phyloP scores from a whole-genome alignment of 2,797 vertebrate species.

The Poecilia picta region DNA sequence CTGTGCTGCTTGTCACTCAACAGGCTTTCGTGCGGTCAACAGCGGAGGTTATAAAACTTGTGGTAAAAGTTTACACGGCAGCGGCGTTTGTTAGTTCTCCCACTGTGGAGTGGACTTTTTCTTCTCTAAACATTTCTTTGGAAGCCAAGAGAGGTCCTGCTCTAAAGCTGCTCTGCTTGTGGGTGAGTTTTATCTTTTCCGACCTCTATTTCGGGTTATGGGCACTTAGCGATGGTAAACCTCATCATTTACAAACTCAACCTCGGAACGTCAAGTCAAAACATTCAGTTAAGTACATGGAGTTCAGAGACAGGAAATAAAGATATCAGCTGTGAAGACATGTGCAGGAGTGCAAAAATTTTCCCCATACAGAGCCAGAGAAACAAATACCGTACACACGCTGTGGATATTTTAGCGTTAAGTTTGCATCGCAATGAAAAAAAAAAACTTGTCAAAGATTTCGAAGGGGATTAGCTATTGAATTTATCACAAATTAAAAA shows the following conservation, averaged over 20 bases:
- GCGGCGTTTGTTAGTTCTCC: slow-evolving; percentile 7
- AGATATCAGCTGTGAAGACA: neutral
- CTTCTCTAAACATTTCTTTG: neutral
- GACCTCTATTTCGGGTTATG: neutral
- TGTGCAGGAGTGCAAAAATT: neutral
- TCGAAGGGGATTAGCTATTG: neutral
- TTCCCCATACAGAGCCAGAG: neutral
- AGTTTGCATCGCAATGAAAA: neutral
- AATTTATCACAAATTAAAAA: neutral
- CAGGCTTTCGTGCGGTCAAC: slow-evolving; percentile 9
- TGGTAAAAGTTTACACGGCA: neutral
- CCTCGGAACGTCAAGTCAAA: neutral
- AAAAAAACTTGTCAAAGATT: neutral
- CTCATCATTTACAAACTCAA: neutral
- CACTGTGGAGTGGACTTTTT: neutral
- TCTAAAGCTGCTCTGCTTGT: slow-evolving; percentile 10
- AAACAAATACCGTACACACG: neutral
- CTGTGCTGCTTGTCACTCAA: slow-evolving; percentile 43
- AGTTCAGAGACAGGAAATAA: neutral
- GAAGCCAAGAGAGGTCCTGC: neutral
- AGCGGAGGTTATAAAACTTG: neutral
- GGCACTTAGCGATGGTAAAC: neutral
- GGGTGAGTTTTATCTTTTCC: slow-evolving; percentile 39
- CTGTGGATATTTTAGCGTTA: neutral
- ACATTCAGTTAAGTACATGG: neutral